Base-by-base conservation (phyloP, 2,888 invertebrate genomes). In the Leptinotarsa rubiginosa region DNA sequence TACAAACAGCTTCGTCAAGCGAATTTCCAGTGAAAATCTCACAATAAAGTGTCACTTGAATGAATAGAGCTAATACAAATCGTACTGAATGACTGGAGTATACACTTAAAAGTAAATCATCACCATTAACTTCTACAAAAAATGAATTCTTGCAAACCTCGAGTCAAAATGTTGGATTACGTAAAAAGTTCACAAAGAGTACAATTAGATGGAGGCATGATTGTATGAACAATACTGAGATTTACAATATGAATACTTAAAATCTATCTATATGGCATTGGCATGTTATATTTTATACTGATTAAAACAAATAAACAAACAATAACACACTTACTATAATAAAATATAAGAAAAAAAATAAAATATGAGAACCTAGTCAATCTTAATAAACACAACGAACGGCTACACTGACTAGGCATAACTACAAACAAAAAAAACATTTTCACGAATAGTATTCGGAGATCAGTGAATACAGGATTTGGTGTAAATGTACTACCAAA, bases 341-440 rank as follows among this genome's bases (percentile, higher is more conserved):
- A 80, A 83, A 83, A 81, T 83, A 75, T 84, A 78, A 83, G 75
- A 81, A 82, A 80, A 83, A 82, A 79, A 77, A 80, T 76, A 83
- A 83, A 81, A 81, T 56, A 56, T 80, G 75, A 81, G 75, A 82
- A 82, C 85, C 87, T 87, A 87, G 87, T 85, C 87, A 87, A 86
- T 83, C 83, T 84, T 85, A 81, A 80, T 20, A 79, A 81, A 82
- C 80, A 83, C 79, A 81, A 82, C 85, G 84, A 87, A 79, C 86
- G 84, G 87, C 84, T 86, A 86, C 86, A 85, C 85, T 87, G 88
- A 88, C 87, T 88, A 88, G 87, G 86, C 83, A 82, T 80, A 81
- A 81, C 83, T 83, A 83, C 83, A 82, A 84, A 86, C 83, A 81
- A 82, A 84, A 79, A 81, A 74, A 79, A 83, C 80, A 82, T 80